Evolutionary conservation across 2,888 invertebrate species (phyloP), one percentile per base, ranked within the genome.

Genomic region (Drosophila neotestacea): DNA sequence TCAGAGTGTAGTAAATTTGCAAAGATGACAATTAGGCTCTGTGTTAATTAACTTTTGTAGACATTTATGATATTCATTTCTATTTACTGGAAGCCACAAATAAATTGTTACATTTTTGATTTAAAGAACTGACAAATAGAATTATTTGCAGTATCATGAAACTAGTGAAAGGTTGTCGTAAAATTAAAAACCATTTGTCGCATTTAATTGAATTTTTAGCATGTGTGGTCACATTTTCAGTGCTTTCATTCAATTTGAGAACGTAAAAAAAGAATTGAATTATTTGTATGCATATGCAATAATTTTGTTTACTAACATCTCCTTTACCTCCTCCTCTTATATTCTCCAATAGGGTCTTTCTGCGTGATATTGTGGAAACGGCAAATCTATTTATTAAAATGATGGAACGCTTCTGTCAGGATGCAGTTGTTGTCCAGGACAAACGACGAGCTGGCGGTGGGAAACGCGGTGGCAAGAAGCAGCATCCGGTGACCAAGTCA

Each of bases 361-460:
- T 99, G 75, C 95, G 95, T 77, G 98, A 99, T 93, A 93, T 99
- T 61, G 94, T 98, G 6, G 97, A 98, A 92, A 97, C 98, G 0
- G 96, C 96, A 44, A 98, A 99, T 92, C 94, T 98, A 69, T 98
- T 98, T 92, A 92, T 98, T 68, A 98, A 97, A 94, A 96, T 98
- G 95, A 93, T 99, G 90, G 97, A 98, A 88, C 93, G 93, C 84
- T 96, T 94, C 88, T 95, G 95, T 89, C 94, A 94, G 92, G 91
- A 92, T 68, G 93, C 94, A 4, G 93, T 96, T 39, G 94, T 98
- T 10, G 95, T 97, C 4, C 96, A 96, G 89, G 95, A 95, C 90
- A 95, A 89, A 47, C 87, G 88, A 22, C 79, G 85, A 4, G 70
- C 71, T 4, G 73, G 70, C 28, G 67, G 82, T 10, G 63, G 52